These are phyloP conservation scores for Kryptolebias marmoratus DNA, from an alignment of 2,113 vertebrate species.

Conservation along the genomic window DNA sequence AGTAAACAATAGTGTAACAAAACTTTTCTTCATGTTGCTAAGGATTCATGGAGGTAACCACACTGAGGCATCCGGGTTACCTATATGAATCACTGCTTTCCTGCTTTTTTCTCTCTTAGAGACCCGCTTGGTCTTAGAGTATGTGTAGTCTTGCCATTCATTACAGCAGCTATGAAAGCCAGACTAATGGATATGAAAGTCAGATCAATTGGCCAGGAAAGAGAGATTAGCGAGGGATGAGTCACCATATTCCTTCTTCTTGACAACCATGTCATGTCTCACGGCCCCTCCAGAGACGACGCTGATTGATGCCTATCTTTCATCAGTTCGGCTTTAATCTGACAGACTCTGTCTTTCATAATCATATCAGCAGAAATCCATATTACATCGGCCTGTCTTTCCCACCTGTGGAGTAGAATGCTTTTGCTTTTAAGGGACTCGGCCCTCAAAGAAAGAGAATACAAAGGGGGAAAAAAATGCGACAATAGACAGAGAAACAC, in stretches of 20 bases:
- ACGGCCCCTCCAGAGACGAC: constrained; percentile 54
- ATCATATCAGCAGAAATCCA: constrained; percentile 60
- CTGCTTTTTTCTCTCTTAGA: constrained; percentile 35
- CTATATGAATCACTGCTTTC: constrained; percentile 16
- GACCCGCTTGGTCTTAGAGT: constrained; percentile 56
- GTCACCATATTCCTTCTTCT: constrained; percentile 68
- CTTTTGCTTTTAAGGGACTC: constrained; percentile 11
- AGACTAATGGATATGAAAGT: constrained; percentile 78
- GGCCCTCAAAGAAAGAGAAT: neutral
- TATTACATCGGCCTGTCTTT: constrained; percentile 15
- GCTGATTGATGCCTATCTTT: constrained; percentile 72
- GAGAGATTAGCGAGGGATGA: constrained; percentile 67
- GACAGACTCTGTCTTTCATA: constrained; percentile 50
- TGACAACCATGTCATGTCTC: constrained; percentile 71
- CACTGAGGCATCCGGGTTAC: neutral
- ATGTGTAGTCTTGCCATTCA: constrained; percentile 54
- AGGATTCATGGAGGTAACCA: neutral
- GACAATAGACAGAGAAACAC: constrained; percentile 21
- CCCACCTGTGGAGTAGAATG: constrained; percentile 50
- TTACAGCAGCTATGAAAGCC: constrained; percentile 70
- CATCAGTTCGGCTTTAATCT: constrained; percentile 70
- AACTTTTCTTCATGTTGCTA: constrained; percentile 5
- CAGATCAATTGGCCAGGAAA: constrained; percentile 73
- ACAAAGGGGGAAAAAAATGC: constrained; percentile 10
- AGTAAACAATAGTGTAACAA: neutral